Evolutionary conservation across 2,888 invertebrate species (phyloP), one percentile per base, ranked within the genome.

Genomic region (Mesorhabditis sp.): DNA sequence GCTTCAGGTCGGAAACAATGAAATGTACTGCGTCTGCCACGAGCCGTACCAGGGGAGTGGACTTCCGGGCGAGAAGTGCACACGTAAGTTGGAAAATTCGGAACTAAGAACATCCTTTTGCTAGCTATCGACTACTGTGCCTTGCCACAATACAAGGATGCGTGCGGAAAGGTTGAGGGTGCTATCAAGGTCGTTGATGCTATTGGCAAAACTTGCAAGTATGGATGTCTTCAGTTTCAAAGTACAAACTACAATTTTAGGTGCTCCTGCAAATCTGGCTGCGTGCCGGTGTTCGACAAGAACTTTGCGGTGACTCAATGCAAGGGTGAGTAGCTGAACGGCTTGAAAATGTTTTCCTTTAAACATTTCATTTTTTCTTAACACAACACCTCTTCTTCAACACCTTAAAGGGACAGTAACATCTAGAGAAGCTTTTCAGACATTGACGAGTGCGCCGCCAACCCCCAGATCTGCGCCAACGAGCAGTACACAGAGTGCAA

Each of bases 221-320:
- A 28, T 28, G 28, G 28, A 28, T 28, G 28, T 28, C 28, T 28
- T 28, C 28, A 28, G 28, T 28, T 28, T 28, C 28, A 28, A 28
- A 2, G 28, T 28, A 28, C 28, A 28, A 28, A 28, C 28, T 1
- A 28, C 28, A 2, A 28, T 28, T 28, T 13, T n/a, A 50, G 58
- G 58, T 50, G 58, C 58, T 50, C 58, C n/a, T 50, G 58, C 58
- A 50, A 50, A 50, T 13, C 7, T n/a, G 58, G 58, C 58, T 50
- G 58, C n/a, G 58, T 13, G 58, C 10, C 58, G 58, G n/a, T 50
- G n/a, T 50, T 50, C 58, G 58, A 50, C 7, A n/a, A 50, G 58
- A 13, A 10, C 10, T 50, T n/a, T 13, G n/a, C 7, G n/a, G 58
- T 50, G 10, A 50, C 7, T 10, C 10, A 50, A 50, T 50, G 58